These are phyloP conservation scores for Sycophila texana DNA, from an alignment of 2,888 invertebrate genomes.

Conservation along the genomic window DNA sequence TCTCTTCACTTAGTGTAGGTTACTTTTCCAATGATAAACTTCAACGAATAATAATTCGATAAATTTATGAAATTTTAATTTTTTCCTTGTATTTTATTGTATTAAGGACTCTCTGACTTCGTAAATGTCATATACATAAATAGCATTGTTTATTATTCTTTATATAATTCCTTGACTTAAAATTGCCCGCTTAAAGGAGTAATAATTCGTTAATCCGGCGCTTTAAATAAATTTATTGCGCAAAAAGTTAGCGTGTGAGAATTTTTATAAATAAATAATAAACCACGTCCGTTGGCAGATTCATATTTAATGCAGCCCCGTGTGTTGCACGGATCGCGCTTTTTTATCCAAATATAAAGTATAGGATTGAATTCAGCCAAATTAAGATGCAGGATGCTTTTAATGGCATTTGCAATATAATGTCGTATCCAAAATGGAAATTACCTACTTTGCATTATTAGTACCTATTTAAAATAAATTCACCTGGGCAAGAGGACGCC, in stretches of 20 bases:
- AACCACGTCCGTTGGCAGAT: constrained; percentile 30
- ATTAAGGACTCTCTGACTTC: too few species aligned
- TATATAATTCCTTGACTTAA: neutral
- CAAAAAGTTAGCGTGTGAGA: constrained; percentile 26
- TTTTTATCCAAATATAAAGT: constrained; percentile 46
- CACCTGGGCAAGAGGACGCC: neutral
- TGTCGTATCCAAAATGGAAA: constrained; percentile 48
- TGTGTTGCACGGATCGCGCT: neutral
- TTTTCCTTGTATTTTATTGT: too few species aligned
- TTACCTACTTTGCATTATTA: constrained; percentile 45
- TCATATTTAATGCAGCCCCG: constrained; percentile 30
- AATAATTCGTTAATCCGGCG: too few species aligned
- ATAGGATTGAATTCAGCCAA: constrained; percentile 34
- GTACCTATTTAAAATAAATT: constrained; percentile 48
- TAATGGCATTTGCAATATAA: constrained; percentile 40
- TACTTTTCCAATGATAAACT: too few species aligned
- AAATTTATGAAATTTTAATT: too few species aligned
- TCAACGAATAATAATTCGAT: too few species aligned
- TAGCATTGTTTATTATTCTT: too few species aligned
- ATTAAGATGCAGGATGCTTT: constrained; percentile 48
- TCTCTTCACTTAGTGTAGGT: too few species aligned
- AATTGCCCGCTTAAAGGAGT: too few species aligned
- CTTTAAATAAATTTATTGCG: neutral
- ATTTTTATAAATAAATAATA: constrained; percentile 39
- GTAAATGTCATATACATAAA: too few species aligned